Base-by-base conservation (phyloP, 2,888 invertebrate genomes). In the Cylindroiulus punctatus region DNA sequence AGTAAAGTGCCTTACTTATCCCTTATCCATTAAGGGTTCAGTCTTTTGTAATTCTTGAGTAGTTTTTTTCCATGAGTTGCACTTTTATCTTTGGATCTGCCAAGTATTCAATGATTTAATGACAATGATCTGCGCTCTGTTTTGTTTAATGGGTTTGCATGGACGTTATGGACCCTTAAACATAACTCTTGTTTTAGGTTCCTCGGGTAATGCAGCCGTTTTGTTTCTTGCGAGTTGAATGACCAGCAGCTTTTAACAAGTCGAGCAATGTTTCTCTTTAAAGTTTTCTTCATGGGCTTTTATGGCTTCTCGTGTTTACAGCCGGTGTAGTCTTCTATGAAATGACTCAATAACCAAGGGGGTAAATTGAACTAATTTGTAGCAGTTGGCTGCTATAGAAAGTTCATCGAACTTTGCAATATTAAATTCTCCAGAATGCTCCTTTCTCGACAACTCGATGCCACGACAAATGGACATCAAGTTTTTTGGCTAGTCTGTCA, bases 331-430 rank as follows among this genome's bases (percentile, higher is more conserved):
- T 76, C 76, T 76, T 76, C 30, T 30, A 2, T 14, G 17, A 76
- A 76, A 76, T 0, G 30, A 30, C 30, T 14, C 30, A 12, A 76
- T 30, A 30, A 30, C 12, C 26, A 30, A 76, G 7, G 30, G 76
- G 76, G 76, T 76, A 76, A 76, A 76, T 76, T 76, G 76, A 30
- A 76, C 30, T 76, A 76, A 76, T 76, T 76, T 76, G 76, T 30
- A 76, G 76, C 76, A 76, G 76, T 76, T 76, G 26, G 76, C 30
- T 3, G 26, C 30, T 76, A 30, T 76, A 17, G 76, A 30, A 76
- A 76, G 76, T 26, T 76, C 76, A 14, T 30, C 14, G 76, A 76
- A 30, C 76, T 65, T 30, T 4, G 4, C 30, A 17, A 76, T 76
- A 76, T 76, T 76, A 76, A 17, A 76, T 76, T 76, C 30, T 30